These are phyloP conservation scores for Cotesia chilonis DNA, from an alignment of 1,140 invertebrate genomes.

Conservation along the genomic window DNA sequence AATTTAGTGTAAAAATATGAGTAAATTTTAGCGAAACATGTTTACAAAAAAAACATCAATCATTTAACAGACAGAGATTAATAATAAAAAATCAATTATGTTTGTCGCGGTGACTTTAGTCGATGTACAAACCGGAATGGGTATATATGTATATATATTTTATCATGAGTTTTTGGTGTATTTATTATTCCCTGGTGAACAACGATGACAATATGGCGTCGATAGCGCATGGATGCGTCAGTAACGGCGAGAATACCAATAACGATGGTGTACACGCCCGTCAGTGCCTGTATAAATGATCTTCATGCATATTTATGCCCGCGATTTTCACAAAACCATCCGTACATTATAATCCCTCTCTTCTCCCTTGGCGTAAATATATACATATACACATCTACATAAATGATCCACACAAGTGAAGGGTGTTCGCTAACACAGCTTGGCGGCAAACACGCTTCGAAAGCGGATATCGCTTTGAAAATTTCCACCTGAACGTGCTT, in stretches of 20 bases:
- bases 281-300: slow-evolving; percentile 59
- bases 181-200: slow-evolving; percentile 17
- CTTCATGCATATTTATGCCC: slow-evolving; percentile 65
- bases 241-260: slow-evolving; percentile 26
- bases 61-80: background rate
- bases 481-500: slow-evolving; percentile 52
- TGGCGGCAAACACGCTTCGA: slow-evolving; percentile 55
- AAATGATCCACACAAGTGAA: slow-evolving; percentile 26
- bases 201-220: slow-evolving; percentile 17
- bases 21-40: no score
- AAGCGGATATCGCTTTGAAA: slow-evolving; percentile 62
- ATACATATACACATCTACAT: slow-evolving; percentile 12
- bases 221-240: slow-evolving; percentile 9
- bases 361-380: background rate
- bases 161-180: background rate
- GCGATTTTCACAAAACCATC: slow-evolving; percentile 60
- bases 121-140: no score
- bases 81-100: background rate
- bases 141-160: background rate
- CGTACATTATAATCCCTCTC: background rate
- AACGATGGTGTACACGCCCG: slow-evolving; percentile 36
- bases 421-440: slow-evolving; percentile 54
- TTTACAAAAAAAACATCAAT: background rate
- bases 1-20: background rate
- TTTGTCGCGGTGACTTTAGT: no score